A percentile compares a stretch with the other conserved stretches of the same genome.
Conservation (phyloP, 2,888 invertebrate genomes). For the Lamellibrachia satsuma region DNA sequence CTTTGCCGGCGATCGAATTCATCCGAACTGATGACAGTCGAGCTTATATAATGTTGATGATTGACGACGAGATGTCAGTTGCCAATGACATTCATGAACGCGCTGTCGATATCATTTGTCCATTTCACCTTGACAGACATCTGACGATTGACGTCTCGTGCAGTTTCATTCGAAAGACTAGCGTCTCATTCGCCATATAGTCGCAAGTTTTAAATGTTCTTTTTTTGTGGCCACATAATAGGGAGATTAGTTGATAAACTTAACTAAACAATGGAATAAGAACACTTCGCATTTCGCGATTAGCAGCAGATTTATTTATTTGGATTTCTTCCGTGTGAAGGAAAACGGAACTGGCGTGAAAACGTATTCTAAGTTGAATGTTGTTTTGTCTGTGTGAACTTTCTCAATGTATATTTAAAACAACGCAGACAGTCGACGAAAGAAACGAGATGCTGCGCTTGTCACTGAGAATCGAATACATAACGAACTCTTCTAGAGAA, state of each 20-base stretch:
- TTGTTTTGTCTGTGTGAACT: not conserved
- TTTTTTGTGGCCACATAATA: not conserved
- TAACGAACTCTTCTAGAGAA: not conserved
- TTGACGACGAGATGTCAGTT: not conserved
- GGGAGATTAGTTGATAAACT: not conserved
- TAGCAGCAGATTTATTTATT: conserved; percentile 6
- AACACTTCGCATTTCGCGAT: not conserved
- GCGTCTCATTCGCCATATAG: not conserved
- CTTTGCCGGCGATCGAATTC: not conserved
- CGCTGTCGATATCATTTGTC: not conserved
- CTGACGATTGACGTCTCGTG: not conserved
- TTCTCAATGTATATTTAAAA: not conserved
- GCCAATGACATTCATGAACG: not conserved
- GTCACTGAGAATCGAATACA: not conserved
- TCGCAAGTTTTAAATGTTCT: not conserved
- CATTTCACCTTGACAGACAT: not conserved
- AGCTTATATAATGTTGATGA: not conserved
- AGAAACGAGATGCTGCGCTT: not conserved
- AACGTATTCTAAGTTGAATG: not conserved
- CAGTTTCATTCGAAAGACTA: not conserved
- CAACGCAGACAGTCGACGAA: not conserved
- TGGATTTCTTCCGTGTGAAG: not conserved
- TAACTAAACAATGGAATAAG: not conserved
- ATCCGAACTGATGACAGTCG: not conserved
- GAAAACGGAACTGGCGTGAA: not conserved